These are phyloP conservation scores for Tolypeutes matacus DNA, from an alignment of 2,797 vertebrate species.

Conservation along the genomic window DNA sequence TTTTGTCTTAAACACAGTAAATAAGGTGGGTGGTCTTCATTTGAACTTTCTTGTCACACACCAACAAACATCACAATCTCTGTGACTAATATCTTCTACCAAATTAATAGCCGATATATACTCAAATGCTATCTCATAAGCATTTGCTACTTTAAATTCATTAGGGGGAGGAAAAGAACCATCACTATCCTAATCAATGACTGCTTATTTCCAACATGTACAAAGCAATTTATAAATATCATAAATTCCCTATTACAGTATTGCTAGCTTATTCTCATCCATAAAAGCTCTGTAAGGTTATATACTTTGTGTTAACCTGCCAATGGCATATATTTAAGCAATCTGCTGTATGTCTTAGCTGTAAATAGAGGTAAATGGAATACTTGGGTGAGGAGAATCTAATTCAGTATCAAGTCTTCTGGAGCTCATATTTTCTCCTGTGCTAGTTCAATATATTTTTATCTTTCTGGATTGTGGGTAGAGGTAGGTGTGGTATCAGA, in stretches of 20 bases:
- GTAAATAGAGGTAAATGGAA: not conserved
- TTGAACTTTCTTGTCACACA: not conserved
- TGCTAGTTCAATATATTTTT: not conserved
- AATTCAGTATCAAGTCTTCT: not conserved
- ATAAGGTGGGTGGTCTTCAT: not conserved
- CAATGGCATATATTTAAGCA: not conserved
- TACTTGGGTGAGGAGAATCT: not conserved
- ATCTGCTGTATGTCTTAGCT: not conserved
- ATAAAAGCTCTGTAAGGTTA: not conserved
- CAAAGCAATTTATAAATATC: not conserved
- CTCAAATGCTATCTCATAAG: not conserved
- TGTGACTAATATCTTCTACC: not conserved
- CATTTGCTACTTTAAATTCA: conserved; percentile 24
- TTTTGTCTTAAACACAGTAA: conserved; percentile 13
- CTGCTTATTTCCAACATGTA: not conserved
- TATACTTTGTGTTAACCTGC: not conserved
- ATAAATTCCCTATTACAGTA: not conserved
- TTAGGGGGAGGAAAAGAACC: not conserved
- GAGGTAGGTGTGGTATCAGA: not conserved
- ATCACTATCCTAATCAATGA: not conserved
- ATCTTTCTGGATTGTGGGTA: not conserved
- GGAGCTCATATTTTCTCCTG: not conserved
- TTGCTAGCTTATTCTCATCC: not conserved
- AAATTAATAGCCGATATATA: not conserved
- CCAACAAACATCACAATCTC: conserved; percentile 4